Evolutionary conservation across 2,797 vertebrate genomes (phyloP).

Genomic region (Platalea minor): DNA sequence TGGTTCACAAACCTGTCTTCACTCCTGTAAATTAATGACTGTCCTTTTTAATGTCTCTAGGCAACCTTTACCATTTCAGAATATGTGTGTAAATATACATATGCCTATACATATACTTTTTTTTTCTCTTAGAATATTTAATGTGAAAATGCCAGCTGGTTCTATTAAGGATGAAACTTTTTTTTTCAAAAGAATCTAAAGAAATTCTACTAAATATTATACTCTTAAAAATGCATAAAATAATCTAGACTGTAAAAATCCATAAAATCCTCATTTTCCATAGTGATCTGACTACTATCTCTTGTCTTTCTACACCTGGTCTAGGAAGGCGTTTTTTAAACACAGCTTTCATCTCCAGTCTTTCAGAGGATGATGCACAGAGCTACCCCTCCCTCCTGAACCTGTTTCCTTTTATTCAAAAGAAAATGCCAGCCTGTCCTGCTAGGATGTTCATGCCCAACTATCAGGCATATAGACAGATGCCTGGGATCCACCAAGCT

Average conservation of each 20-base stretch:
- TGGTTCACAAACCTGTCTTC: background rate
- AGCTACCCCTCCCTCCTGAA: background rate
- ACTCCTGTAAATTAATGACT: background rate
- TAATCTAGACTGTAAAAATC: background rate
- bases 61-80: background rate
- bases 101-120: fast-evolving
- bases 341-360: fast-evolving
- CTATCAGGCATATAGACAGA: background rate
- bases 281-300: background rate
- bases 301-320: background rate
- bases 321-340: background rate
- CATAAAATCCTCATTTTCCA: background rate
- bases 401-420: background rate
- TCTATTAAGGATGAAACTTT: background rate
- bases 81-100: background rate
- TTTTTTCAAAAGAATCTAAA: background rate
- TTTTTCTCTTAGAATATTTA: background rate
- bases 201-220: background rate
- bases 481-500: background rate
- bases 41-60: background rate
- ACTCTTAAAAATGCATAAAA: background rate
- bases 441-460: background rate
- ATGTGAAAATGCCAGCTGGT: background rate
- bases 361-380: background rate
- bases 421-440: background rate